phyloP scores from a whole-genome alignment of 1,140 invertebrate genomes.

The Orchesella cincta region DNA sequence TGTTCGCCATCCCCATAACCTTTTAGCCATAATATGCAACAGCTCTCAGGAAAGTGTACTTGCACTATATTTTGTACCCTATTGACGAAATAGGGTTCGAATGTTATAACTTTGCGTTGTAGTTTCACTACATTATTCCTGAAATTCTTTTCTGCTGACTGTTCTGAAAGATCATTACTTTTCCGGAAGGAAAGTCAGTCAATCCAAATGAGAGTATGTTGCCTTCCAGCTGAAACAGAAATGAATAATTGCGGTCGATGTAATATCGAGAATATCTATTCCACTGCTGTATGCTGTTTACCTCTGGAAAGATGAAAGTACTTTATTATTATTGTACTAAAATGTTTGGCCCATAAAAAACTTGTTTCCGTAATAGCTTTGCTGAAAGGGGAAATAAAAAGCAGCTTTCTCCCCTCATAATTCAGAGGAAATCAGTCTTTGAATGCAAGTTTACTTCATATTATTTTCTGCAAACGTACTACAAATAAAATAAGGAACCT shows the following conservation, averaged over 20 bases:
- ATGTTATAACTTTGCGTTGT: not conserved
- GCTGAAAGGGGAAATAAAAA: slow-evolving; percentile 9
- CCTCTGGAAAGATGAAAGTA: not conserved
- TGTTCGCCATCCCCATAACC: not conserved
- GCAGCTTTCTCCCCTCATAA: slow-evolving; percentile 10
- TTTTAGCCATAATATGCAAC: not conserved
- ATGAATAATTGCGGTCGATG: slow-evolving; percentile 1
- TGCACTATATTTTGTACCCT: not conserved
- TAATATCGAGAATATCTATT: not conserved
- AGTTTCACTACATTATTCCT: not conserved
- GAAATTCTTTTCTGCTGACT: not conserved
- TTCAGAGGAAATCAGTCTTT: slow-evolving; percentile 10
- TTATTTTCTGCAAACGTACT: slow-evolving; percentile 4
- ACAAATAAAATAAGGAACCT: too few species aligned
- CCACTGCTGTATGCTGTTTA: not conserved
- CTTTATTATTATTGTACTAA: slow-evolving; percentile 4
- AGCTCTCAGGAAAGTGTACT: not conserved
- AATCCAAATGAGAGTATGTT: not conserved
- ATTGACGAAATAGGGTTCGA: not conserved
- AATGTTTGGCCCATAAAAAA: not conserved
- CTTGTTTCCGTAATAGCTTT: slow-evolving; percentile 12
- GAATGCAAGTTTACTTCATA: not conserved
- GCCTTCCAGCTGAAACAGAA: not conserved
- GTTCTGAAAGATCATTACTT: slow-evolving; percentile 6
- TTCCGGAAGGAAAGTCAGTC: slow-evolving; percentile 5